Conservation (phyloP, 2,888 invertebrate species). For the Thereva nobilitata region DNA sequence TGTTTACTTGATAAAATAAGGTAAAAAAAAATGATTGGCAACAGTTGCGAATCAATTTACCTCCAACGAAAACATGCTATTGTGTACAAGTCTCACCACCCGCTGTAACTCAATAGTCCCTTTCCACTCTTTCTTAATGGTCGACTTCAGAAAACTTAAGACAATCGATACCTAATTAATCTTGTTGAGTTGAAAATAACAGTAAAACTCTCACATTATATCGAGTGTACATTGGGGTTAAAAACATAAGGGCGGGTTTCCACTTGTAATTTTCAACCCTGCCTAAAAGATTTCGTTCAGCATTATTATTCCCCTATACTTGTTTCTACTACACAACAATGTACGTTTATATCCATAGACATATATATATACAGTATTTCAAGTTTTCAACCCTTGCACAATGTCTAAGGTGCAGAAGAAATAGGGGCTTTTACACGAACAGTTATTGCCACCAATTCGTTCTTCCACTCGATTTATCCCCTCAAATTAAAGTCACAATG, state of each 20-base stretch:
- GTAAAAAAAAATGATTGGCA: background rate
- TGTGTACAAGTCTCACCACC: too few relatives aligned
- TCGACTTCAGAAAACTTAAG: slow-evolving; percentile 7
- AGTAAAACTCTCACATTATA: slow-evolving; percentile 6
- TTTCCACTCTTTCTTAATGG: background rate
- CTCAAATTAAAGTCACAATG: slow-evolving; percentile 36
- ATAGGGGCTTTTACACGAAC: slow-evolving; percentile 13
- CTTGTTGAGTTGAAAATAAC: slow-evolving; percentile 26
- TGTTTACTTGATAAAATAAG: too few relatives aligned
- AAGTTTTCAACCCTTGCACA: slow-evolving; percentile 31
- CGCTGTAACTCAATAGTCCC: background rate
- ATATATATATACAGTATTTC: background rate
- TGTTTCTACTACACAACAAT: too few relatives aligned
- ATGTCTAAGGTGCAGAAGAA: slow-evolving; percentile 7
- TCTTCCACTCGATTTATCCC: slow-evolving; percentile 35
- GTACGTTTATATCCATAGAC: too few relatives aligned
- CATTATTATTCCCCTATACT: slow-evolving; percentile 23
- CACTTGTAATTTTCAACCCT: too few relatives aligned
- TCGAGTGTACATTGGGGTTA: too few relatives aligned
- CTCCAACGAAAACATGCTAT: background rate
- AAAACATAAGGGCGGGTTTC: too few relatives aligned
- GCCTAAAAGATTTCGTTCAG: slow-evolving; percentile 7
- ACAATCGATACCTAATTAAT: slow-evolving; percentile 33
- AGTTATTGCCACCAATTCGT: slow-evolving; percentile 33
- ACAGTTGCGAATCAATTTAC: background rate